Percentiles rank a stretch among this genome's conserved stretches.
Conservation (phyloP, 2,797 vertebrate genomes). For the Lycodopsis pacificus region DNA sequence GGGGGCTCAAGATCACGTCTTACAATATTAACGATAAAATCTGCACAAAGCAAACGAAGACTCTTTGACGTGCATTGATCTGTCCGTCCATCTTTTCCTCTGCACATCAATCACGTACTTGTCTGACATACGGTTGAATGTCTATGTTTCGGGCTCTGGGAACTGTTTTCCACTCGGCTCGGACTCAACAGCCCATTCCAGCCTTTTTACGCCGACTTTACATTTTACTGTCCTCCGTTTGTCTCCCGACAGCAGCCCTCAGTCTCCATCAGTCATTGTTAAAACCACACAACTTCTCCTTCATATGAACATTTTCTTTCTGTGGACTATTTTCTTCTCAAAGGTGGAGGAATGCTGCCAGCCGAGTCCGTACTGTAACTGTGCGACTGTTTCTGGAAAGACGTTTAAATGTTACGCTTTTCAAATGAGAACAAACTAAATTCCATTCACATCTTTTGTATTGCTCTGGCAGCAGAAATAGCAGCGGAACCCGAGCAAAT, state of each 20-base stretch:
- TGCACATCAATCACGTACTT: constrained; percentile 38
- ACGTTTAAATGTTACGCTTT: constrained; percentile 8
- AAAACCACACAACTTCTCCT: constrained; percentile 37
- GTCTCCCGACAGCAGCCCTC: constrained; percentile 47
- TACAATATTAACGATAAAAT: neutral
- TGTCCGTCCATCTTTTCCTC: constrained; percentile 10
- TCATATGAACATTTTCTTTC: constrained; percentile 6
- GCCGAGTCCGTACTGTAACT: neutral
- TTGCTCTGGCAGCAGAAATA: neutral
- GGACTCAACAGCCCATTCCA: constrained; percentile 26
- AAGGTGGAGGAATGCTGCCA: neutral
- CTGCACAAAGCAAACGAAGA: constrained; percentile 7
- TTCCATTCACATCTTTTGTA: neutral
- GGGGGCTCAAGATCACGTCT: constrained; percentile 21
- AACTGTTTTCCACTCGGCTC: constrained; percentile 47
- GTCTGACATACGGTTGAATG: constrained; percentile 4
- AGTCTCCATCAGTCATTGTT: constrained; percentile 51
- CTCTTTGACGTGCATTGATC: neutral
- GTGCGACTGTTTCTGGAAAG: constrained; percentile 3
- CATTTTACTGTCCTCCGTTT: constrained; percentile 37
- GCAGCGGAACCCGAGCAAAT: constrained; percentile 5
- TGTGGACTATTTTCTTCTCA: neutral
- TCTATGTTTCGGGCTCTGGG: constrained; percentile 30
- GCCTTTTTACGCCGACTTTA: constrained; percentile 38
- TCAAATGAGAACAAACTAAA: constrained; percentile 15